Base-by-base conservation (phyloP, 2,113 vertebrate genomes). In the Lethenteron reissneri region DNA sequence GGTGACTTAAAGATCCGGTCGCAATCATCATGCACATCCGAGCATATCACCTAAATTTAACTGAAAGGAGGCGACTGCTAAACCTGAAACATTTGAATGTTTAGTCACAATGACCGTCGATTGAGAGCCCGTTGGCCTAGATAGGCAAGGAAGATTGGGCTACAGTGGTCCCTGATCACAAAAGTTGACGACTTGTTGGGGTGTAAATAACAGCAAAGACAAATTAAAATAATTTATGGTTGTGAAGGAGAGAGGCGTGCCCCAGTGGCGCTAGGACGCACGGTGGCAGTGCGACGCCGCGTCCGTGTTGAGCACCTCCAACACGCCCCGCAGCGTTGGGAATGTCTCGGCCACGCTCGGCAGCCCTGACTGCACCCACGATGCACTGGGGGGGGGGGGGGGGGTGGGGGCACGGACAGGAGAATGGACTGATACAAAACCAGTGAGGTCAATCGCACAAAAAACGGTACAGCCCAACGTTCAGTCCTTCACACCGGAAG, bases 231-330 rank as follows among this genome's bases (percentile, higher is more conserved):
- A 41, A 41, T 41, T 41, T 41, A 7, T 41, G 41, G 41, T 41
- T 41, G 41, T 41, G 41, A 41, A 41, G 41, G 41, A 71, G 71
- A 71, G 60, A 72, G 60, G 15, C n/a, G 25, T 11, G 19, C 69
- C 41, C 72, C 17, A 57, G 17, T 10, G 60, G 14, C 70, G 60
- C 72, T 81, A 86, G 72, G 84, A 85, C 75, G 86, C 89, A 80
- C 87, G 88, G 59, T 87, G 80, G 82, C 92, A 99, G 72, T 83
- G 85, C 72, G 82, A 84, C n/a, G 87, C 83, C 1, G 92, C 84
- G 76, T 96, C 90, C 57, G 90, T 89, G 79, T 96, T 95, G 73
- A 99, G 84, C 75, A 87, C 90, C 83, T 99, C 94, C 10, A 95
- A 88, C 88, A 92, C 89, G 0, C 83, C 87, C 80, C 94, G 83